Percentiles rank a stretch among this genome's conserved stretches.
These are phyloP conservation scores for Manduca sexta DNA, from an alignment of 1,140 invertebrate genomes.

Conservation along the genomic window DNA sequence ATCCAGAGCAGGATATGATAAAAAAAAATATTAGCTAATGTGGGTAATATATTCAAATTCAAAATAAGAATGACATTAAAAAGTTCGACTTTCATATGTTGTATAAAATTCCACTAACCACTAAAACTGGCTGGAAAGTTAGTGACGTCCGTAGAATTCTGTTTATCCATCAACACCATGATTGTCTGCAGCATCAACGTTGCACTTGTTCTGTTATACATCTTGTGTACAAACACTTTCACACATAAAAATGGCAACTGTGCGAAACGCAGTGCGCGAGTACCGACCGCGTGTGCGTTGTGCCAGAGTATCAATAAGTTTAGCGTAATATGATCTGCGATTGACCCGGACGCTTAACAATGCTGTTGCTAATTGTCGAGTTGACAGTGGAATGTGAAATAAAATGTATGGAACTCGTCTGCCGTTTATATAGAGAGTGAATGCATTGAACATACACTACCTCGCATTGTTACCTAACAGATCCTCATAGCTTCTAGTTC, in stretches of 20 bases:
- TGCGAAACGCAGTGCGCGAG: constrained; percentile 14
- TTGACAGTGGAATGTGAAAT: constrained; percentile 33
- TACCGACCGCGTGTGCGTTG: constrained; percentile 18
- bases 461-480: constrained; percentile 39
- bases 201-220: constrained; percentile 60
- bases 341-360: constrained; percentile 16
- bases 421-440: constrained; percentile 48
- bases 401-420: constrained; percentile 20
- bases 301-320: constrained; percentile 24
- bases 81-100: too few species aligned
- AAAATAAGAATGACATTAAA: too few species aligned
- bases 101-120: constrained; percentile 36
- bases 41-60: too few species aligned
- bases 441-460: constrained; percentile 24
- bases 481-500: constrained; percentile 44
- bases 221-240: constrained; percentile 22
- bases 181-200: constrained; percentile 70
- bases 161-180: constrained; percentile 66
- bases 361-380: constrained; percentile 28
- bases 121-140: constrained; percentile 43
- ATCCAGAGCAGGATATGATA: too few species aligned
- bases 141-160: constrained; percentile 53
- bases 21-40: background rate
- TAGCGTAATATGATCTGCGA: constrained; percentile 32
- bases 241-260: constrained; percentile 12